Percentiles rank a stretch among this genome's conserved stretches.
Evolutionary conservation across 2,113 vertebrate species (phyloP).

Genomic region (Melanotaenia duboulayi): DNA sequence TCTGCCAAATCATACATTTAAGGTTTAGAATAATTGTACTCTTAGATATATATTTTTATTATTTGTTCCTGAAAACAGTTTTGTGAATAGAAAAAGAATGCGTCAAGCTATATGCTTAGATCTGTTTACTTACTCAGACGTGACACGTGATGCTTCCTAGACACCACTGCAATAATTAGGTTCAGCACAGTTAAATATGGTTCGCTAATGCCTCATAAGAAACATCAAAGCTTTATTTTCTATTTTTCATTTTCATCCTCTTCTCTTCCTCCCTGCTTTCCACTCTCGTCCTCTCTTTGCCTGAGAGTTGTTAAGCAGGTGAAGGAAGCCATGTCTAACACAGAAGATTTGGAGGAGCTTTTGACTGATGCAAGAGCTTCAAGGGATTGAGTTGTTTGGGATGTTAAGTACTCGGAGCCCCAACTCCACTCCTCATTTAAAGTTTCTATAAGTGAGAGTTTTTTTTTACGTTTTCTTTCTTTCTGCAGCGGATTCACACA

Average conservation of each 20-base stretch:
- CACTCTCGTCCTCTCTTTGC: constrained; percentile 9
- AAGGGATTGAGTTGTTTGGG: constrained; percentile 70
- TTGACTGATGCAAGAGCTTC: constrained; percentile 69
- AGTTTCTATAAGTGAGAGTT: constrained; percentile 52
- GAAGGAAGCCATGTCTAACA: constrained; percentile 59
- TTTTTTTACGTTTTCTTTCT: background rate
- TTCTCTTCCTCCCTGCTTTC: background rate
- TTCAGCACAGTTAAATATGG: constrained; percentile 1
- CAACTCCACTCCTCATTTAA: constrained; percentile 58
- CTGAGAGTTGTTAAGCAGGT: constrained; percentile 66
- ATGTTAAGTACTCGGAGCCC: constrained; percentile 61
- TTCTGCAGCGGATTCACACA: constrained; percentile 8
- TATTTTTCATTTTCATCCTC: constrained; percentile 12
- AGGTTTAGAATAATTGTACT: constrained; percentile 7
- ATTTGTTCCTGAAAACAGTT: constrained; percentile 38
- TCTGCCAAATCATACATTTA: constrained; percentile 15
- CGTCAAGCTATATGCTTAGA: constrained; percentile 50
- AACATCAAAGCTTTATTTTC: constrained; percentile 22
- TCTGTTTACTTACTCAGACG: constrained; percentile 43
- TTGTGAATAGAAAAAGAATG: constrained; percentile 27
- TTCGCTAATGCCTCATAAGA: background rate
- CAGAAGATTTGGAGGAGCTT: constrained; percentile 61
- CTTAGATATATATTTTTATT: constrained; percentile 13
- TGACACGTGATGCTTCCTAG: background rate
- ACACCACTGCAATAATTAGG: constrained; percentile 1